Conservation (phyloP, 2,888 invertebrate species). For the Monopis laevigella region DNA sequence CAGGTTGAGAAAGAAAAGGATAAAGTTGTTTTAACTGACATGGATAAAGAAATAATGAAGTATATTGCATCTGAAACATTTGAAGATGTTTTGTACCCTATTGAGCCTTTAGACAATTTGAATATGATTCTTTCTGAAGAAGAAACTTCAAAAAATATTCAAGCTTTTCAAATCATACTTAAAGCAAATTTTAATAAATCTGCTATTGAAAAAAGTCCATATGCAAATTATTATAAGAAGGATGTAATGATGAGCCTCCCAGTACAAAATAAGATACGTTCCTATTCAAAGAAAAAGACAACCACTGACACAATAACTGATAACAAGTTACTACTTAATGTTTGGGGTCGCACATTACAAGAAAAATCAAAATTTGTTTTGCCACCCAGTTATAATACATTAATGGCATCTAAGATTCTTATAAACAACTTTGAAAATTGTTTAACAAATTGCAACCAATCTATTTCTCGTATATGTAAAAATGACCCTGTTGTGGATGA, state of each 20-base stretch:
- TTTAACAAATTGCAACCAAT: background rate
- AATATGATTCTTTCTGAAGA: too few relatives aligned
- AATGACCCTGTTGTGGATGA: background rate
- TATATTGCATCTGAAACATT: background rate
- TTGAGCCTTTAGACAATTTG: too few relatives aligned
- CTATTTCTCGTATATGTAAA: background rate
- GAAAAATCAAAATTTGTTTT: background rate
- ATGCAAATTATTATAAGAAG: background rate
- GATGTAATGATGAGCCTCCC: background rate
- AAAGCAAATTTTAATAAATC: background rate
- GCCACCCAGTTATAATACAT: conserved; percentile 1
- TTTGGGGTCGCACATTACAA: background rate
- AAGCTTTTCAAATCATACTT: background rate
- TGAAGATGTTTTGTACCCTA: too few relatives aligned
- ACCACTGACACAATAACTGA: too few relatives aligned
- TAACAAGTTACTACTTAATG: too few relatives aligned
- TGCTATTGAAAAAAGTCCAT: background rate
- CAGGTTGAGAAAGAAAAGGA: background rate
- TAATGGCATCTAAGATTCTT: background rate
- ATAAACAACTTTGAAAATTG: background rate
- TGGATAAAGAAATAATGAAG: background rate
- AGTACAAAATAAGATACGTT: background rate
- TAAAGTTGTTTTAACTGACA: background rate
- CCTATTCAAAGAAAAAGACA: background rate
- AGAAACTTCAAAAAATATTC: background rate